These are phyloP conservation scores for Manis pentadactyla DNA, from an alignment of 2,797 vertebrate genomes.

Conservation along the genomic window DNA sequence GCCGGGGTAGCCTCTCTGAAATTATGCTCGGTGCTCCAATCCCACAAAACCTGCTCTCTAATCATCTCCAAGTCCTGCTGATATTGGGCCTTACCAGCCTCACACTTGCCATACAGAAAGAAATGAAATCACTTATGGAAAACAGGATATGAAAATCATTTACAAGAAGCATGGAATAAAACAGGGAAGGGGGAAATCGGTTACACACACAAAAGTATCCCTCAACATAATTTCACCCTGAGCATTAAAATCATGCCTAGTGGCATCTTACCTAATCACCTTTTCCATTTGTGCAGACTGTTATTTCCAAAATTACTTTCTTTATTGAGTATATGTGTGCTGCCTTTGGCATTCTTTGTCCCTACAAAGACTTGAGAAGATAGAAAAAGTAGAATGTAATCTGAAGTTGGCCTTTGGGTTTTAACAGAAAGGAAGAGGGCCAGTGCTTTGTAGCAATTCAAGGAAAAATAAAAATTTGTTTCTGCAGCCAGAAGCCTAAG, in stretches of 20 bases:
- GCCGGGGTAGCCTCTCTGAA: background rate
- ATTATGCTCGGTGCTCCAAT: background rate
- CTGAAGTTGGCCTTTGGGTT: background rate
- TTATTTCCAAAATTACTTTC: constrained; percentile 33
- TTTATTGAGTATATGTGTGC: background rate
- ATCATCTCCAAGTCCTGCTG: background rate
- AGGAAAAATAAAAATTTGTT: background rate
- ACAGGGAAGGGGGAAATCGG: background rate
- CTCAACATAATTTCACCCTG: background rate
- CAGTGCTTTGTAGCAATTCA: background rate
- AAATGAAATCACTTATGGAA: background rate
- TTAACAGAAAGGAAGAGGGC: background rate
- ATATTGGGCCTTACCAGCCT: background rate
- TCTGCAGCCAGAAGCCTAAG: background rate
- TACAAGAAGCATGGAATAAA: constrained; percentile 21
- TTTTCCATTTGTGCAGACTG: background rate
- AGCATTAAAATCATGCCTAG: background rate
- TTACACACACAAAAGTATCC: background rate
- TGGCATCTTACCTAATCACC: constrained; percentile 13
- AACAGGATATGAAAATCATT: constrained; percentile 22
- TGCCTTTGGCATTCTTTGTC: constrained; percentile 29
- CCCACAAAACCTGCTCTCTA: background rate
- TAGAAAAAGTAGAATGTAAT: constrained; percentile 26
- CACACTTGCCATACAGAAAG: background rate
- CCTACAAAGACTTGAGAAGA: constrained; percentile 22